Percentiles rank a stretch among this genome's conserved stretches.
Conservation (phyloP, 2,797 vertebrate species). For the Gobionotothen gibberifrons region DNA sequence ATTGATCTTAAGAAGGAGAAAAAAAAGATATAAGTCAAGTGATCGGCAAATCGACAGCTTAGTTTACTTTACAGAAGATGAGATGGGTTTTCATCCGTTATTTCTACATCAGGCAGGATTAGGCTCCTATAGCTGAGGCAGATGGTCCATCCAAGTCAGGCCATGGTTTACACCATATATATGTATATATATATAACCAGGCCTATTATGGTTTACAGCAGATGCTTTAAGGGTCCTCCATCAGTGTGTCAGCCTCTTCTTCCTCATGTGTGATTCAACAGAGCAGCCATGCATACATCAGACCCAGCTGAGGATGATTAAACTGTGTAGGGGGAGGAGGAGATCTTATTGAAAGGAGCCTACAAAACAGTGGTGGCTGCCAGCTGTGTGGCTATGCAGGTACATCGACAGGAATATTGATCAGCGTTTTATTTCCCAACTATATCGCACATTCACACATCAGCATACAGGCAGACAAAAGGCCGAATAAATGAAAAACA, state of each 20-base stretch:
- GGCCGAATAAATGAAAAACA: slow-evolving; percentile 47
- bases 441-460: slow-evolving; percentile 32
- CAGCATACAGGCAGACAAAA: slow-evolving; percentile 38
- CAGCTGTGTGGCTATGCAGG: slow-evolving; percentile 24
- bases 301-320: slow-evolving; percentile 17
- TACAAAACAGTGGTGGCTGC: background rate
- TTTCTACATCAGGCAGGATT: slow-evolving; percentile 37
- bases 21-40: background rate
- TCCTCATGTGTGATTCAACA: background rate
- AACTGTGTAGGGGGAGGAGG: background rate
- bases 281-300: slow-evolving; percentile 46
- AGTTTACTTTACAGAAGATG: background rate
- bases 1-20: background rate
- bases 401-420: slow-evolving; percentile 60
- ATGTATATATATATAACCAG: background rate
- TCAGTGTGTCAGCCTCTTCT: background rate
- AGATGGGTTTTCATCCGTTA: background rate
- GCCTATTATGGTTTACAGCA: slow-evolving; percentile 19
- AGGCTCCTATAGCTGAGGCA: slow-evolving; percentile 42
- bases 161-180: slow-evolving; percentile 6
- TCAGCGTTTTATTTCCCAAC: slow-evolving; percentile 32
- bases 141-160: slow-evolving; percentile 41
- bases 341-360: background rate
- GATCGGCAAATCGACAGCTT: background rate
- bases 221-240: slow-evolving; percentile 9